Evolutionary conservation across 2,888 invertebrate species (phyloP), one percentile per base, ranked within the genome.

Genomic region (Drosophila mulleri): DNA sequence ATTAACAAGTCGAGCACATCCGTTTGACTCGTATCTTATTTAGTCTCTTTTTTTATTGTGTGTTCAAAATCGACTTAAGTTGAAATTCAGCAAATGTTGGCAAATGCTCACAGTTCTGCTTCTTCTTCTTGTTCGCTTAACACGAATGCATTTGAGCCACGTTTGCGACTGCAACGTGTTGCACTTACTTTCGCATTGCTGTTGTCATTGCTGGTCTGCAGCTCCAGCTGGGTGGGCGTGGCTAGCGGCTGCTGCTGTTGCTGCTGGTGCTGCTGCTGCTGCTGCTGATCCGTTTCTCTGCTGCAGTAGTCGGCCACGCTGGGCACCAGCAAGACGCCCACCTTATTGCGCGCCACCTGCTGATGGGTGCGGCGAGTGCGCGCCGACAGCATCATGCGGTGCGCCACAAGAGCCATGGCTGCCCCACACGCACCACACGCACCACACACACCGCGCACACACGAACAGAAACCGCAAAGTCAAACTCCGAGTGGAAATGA

Each of bases 301-400:
- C 54, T 71, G 48, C 71, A 78, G 57, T 78, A 90, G 20, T 91
- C 88, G 4, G 80, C 83, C 61, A 88, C 39, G 20, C 83, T 79
- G 58, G 91, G 91, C 65, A 90, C 89, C 26, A 83, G 29, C 45
- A 91, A 66, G 18, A 91, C 90, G 42, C 90, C 91, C 8, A 91
- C 90, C 73, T 91, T 91, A 44, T 91, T 91, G 41, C 80, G 71
- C 9, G 80, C 88, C 69, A 88, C 69, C 59, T 82, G 80, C 73
- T 87, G 81, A 59, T 83, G 86, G 3, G 78, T 77, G 57, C 78
- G 82, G 8, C 83, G 83, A 41, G 72, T 69, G 48, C 86, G 86
- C 52, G 73, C 26, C 26, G 89, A 84, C 80, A 90, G 72, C 84
- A 91, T 91, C 92, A 91, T 91, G 11, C 91, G 90, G 74, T 91